phyloP scores from a whole-genome alignment of 2,888 invertebrate genomes.

The Drosophila basisetae region DNA sequence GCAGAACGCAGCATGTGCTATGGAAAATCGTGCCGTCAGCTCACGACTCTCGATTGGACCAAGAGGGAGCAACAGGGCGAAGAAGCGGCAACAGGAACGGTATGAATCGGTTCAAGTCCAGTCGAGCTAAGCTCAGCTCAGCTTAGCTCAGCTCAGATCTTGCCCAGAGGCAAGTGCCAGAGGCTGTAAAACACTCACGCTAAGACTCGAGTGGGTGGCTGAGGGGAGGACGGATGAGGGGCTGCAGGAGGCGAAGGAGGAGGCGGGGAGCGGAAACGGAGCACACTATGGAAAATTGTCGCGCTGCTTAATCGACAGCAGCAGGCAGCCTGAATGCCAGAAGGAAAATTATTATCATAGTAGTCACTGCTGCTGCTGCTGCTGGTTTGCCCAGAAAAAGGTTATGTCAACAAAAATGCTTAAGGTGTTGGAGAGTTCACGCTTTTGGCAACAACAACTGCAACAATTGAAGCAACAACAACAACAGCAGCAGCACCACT shows the following conservation, averaged over 20 bases:
- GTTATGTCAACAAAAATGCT: slow-evolving; percentile 80
- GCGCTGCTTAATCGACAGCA: slow-evolving; percentile 79
- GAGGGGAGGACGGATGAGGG: slow-evolving; percentile 1
- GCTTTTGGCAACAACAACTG: slow-evolving; percentile 69
- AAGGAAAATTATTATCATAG: slow-evolving; percentile 78
- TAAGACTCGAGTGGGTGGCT: slow-evolving; percentile 65
- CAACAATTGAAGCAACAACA: slow-evolving; percentile 30
- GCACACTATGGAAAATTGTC: slow-evolving; percentile 78
- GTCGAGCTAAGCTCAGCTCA: slow-evolving; percentile 13
- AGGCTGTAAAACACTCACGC: slow-evolving; percentile 77
- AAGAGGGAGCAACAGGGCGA: slow-evolving; percentile 10
- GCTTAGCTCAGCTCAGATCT: slow-evolving; percentile 16
- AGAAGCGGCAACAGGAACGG: slow-evolving; percentile 23
- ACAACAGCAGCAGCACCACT: slow-evolving; percentile 32
- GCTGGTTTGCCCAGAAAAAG: slow-evolving; percentile 61
- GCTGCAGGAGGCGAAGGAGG: not conserved
- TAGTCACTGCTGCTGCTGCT: slow-evolving; percentile 15
- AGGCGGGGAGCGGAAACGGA: not conserved
- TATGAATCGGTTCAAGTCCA: slow-evolving; percentile 24
- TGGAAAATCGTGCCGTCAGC: slow-evolving; percentile 76
- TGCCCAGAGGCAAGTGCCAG: slow-evolving; percentile 74
- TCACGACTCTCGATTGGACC: slow-evolving; percentile 63
- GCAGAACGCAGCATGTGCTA: slow-evolving; percentile 81
- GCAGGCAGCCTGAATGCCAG: slow-evolving; percentile 55
- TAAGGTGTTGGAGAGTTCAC: slow-evolving; percentile 79